Percentiles rank a stretch among this genome's conserved stretches.
Conservation (phyloP, 2,797 vertebrate genomes). For the Setipinna tenuifilis region DNA sequence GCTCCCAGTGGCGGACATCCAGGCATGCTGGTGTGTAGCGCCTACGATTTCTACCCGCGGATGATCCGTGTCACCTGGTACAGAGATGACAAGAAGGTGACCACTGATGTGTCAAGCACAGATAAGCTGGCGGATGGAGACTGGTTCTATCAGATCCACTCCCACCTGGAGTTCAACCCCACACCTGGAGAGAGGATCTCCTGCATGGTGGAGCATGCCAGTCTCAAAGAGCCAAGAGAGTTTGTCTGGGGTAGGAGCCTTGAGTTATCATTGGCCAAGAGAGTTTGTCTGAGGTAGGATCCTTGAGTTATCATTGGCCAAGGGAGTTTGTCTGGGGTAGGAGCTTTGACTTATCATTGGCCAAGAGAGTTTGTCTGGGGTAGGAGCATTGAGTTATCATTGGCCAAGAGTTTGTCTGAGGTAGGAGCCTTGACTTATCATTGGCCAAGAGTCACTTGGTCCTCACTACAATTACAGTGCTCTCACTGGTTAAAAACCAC, state of each 20-base stretch:
- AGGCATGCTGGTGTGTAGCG: slow-evolving; percentile 67
- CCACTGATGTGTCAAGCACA: slow-evolving; percentile 48
- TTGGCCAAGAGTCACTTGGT: no score
- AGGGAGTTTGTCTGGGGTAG: no score
- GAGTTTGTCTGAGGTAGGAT: slow-evolving; percentile 70
- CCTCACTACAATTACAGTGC: neutral
- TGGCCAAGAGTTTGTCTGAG: no score
- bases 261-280: slow-evolving; percentile 37
- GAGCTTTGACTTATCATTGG: no score
- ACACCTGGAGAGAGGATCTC: slow-evolving; percentile 64
- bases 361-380: slow-evolving; percentile 67
- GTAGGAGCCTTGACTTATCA: no score
- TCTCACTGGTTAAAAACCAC: neutral
- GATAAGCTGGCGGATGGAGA: slow-evolving; percentile 68
- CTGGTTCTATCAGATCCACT: slow-evolving; percentile 75
- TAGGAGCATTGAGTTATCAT: no score
- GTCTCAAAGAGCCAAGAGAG: slow-evolving; percentile 42
- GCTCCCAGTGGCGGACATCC: slow-evolving; percentile 49
- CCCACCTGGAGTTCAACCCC: slow-evolving; percentile 66
- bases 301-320: no score
- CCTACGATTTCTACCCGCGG: slow-evolving; percentile 73
- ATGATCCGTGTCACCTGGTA: slow-evolving; percentile 68
- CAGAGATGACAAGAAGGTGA: slow-evolving; percentile 59
- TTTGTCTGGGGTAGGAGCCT: slow-evolving; percentile 70
- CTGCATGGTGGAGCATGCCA: slow-evolving; percentile 71